Percentiles rank a stretch among this genome's conserved stretches.
Evolutionary conservation across 2,113 vertebrate genomes (phyloP).

Genomic region (Strix uralensis): DNA sequence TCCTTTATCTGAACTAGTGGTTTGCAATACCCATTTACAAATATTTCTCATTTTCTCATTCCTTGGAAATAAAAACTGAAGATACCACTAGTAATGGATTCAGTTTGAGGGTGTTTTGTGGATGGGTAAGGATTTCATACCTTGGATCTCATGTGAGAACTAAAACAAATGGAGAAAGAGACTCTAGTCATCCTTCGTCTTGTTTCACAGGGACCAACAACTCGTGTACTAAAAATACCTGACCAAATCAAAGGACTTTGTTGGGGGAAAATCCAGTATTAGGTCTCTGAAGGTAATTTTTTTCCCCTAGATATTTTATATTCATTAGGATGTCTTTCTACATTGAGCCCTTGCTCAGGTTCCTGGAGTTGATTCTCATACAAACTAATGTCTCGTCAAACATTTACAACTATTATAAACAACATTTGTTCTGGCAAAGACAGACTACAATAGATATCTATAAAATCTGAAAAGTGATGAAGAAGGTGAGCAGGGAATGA

Average conservation of each 20-base stretch:
- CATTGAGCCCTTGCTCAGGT: neutral
- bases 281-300: neutral
- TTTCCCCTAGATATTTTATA: neutral
- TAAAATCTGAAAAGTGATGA: neutral
- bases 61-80: neutral
- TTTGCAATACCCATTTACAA: neutral
- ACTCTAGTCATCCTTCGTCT: fast-evolving
- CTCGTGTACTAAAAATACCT: neutral
- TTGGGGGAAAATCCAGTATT: neutral
- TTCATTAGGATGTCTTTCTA: neutral
- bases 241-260: neutral
- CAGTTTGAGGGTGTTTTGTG: neutral
- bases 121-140: neutral
- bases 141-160: neutral
- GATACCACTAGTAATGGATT: neutral
- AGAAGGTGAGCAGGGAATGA: neutral
- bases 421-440: slow-evolving; percentile 3
- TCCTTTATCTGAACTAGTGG: neutral
- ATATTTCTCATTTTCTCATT: neutral
- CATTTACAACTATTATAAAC: neutral
- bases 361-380: neutral
- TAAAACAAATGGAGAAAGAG: neutral
- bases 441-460: neutral
- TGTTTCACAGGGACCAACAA: neutral
- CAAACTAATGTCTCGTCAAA: neutral